These are phyloP conservation scores for Python bivittatus DNA, from an alignment of 2,113 vertebrate species.

Conservation along the genomic window DNA sequence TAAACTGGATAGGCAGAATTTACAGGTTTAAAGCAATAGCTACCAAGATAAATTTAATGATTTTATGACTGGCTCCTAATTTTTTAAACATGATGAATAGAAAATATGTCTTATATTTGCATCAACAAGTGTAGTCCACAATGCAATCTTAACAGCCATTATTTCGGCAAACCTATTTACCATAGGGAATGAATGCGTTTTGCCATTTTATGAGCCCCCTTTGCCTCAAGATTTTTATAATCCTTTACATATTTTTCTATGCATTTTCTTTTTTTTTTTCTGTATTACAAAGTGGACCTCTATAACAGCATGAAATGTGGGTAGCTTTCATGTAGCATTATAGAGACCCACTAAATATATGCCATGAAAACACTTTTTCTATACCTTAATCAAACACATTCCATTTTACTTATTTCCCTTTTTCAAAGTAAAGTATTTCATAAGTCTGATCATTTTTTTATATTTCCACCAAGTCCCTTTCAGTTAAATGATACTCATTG, in stretches of 20 bases:
- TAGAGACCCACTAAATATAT: background rate
- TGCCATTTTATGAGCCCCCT: background rate
- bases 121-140: background rate
- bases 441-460: conserved; percentile 7
- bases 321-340: background rate
- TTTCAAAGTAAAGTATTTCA: background rate
- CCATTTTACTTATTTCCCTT: background rate
- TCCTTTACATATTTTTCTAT: conserved; percentile 1
- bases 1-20: background rate
- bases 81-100: background rate
- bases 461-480: background rate
- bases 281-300: accelerated
- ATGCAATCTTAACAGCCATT: background rate
- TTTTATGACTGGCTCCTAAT: background rate
- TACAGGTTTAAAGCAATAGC: background rate
- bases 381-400: background rate
- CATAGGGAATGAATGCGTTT: background rate
- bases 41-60: background rate
- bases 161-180: background rate
- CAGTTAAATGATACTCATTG: background rate
- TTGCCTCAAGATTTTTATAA: background rate
- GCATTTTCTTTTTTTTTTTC: background rate
- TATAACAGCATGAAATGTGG: background rate
- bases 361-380: conserved; percentile 6
- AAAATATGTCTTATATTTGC: background rate